A percentile compares a stretch with the other conserved stretches of the same genome.
Conservation (phyloP, 2,113 vertebrate species). For the Grammomys dolichurus region DNA sequence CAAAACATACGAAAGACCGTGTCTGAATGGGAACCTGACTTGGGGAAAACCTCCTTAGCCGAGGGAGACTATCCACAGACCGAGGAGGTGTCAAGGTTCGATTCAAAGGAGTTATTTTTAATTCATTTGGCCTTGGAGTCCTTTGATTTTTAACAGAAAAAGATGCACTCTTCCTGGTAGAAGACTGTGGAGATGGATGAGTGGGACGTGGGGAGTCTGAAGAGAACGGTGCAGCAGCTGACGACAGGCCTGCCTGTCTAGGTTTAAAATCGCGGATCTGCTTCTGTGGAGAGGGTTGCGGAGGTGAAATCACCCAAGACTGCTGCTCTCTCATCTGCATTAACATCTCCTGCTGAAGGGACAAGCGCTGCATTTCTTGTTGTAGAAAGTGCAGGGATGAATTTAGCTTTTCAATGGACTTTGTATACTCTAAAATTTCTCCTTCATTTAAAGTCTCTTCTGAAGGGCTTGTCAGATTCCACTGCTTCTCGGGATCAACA, state of each 20-base stretch:
- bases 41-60: constrained; percentile 95
- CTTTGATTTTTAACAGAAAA: constrained; percentile 93
- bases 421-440: constrained; percentile 95
- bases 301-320: constrained; percentile 94
- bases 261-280: constrained; percentile 89
- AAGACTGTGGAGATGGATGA: constrained; percentile 93
- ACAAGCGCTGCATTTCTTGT: constrained; percentile 97
- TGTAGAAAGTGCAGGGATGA: constrained; percentile 95
- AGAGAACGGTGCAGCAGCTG: constrained; percentile 86
- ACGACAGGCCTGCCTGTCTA: constrained; percentile 90
- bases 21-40: constrained; percentile 92
- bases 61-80: constrained; percentile 97
- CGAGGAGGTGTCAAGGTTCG: constrained; percentile 94
- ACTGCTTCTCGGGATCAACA: constrained; percentile 86
- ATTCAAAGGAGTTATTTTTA: constrained; percentile 95
- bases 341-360: constrained; percentile 97
- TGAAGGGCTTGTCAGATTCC: constrained; percentile 87
- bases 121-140: constrained; percentile 94
- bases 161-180: constrained; percentile 92
- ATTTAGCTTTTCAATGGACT: constrained; percentile 97
- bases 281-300: constrained; percentile 94
- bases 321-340: constrained; percentile 99
- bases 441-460: constrained; percentile 92
- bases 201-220: constrained; percentile 91
- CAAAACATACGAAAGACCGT: constrained; percentile 94